Conservation (phyloP, 2,113 vertebrate genomes). For the Hylia prasina region DNA sequence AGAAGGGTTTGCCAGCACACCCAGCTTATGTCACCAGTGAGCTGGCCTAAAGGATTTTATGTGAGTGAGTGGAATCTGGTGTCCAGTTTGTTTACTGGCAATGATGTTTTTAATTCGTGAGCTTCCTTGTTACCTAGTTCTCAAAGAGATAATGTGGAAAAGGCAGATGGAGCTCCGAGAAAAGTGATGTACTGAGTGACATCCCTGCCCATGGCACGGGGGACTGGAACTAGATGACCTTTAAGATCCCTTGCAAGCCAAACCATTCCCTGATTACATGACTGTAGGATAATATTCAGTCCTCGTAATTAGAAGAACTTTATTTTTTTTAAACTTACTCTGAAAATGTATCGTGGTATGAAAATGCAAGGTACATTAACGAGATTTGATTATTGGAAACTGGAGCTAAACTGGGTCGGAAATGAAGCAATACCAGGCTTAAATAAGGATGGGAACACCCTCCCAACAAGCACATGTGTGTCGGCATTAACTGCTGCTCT, state of each 20-base stretch:
- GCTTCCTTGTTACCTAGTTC: not conserved
- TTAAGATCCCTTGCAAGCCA: not conserved
- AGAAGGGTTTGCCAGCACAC: not conserved
- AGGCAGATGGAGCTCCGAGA: not conserved
- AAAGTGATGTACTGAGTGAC: not conserved
- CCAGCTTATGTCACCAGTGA: not conserved
- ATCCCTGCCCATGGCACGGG: not conserved
- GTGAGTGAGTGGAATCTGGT: not conserved
- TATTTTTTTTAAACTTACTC: fast-evolving
- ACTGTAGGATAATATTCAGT: not conserved
- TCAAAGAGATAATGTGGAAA: not conserved
- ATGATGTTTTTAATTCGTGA: not conserved
- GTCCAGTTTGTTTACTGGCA: not conserved
- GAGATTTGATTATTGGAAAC: not conserved
- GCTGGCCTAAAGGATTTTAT: not conserved
- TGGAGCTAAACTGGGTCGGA: not conserved
- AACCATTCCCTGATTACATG: not conserved
- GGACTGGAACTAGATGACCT: not conserved
- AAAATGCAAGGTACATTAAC: not conserved
- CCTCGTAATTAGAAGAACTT: not conserved
- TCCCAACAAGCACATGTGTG: fast-evolving
- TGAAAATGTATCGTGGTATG: not conserved
- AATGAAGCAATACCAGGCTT: not conserved
- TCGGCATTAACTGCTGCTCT: fast-evolving
- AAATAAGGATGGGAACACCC: not conserved